These are phyloP conservation scores for Cheilosia variabilis DNA, from an alignment of 2,888 invertebrate genomes.

Conservation along the genomic window DNA sequence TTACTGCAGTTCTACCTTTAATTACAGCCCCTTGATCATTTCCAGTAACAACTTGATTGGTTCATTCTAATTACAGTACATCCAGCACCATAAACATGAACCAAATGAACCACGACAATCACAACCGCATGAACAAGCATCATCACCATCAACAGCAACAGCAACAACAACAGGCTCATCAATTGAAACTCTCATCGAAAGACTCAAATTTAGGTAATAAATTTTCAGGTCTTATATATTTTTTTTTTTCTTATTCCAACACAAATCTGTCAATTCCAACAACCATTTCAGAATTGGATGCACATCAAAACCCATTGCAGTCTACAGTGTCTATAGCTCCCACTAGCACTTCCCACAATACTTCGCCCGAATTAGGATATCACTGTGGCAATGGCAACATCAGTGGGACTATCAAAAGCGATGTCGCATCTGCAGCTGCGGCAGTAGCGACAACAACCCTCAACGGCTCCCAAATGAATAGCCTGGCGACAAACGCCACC, in stretches of 20 bases:
- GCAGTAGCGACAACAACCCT: constrained; percentile 66
- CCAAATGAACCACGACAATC: constrained; percentile 82
- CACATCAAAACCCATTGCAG: constrained; percentile 77
- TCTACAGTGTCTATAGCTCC: constrained; percentile 52
- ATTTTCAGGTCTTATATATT: constrained; percentile 7
- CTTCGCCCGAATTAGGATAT: constrained; percentile 80
- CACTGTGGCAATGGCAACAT: constrained; percentile 62
- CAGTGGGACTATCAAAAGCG: constrained; percentile 55
- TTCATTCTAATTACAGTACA: constrained; percentile 72
- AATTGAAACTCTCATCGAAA: constrained; percentile 77
- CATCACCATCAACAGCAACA: constrained; percentile 76
- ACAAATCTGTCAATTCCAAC: constrained; percentile 68
- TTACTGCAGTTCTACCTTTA: no score
- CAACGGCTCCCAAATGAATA: constrained; percentile 73
- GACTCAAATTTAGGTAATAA: constrained; percentile 77
- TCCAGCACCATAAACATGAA: constrained; percentile 79
- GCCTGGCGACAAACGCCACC: constrained; percentile 77
- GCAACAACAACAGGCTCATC: constrained; percentile 64
- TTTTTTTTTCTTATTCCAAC: constrained; percentile 31
- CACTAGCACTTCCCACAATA: constrained; percentile 79
- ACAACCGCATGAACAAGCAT: constrained; percentile 82
- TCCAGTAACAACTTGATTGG: not conserved
- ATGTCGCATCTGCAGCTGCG: constrained; percentile 61
- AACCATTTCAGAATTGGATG: constrained; percentile 77
- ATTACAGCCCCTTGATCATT: no score